Percentiles rank a stretch among this genome's conserved stretches.
Conservation (phyloP, 2,888 invertebrate species). For the Sarcophaga subvicina region DNA sequence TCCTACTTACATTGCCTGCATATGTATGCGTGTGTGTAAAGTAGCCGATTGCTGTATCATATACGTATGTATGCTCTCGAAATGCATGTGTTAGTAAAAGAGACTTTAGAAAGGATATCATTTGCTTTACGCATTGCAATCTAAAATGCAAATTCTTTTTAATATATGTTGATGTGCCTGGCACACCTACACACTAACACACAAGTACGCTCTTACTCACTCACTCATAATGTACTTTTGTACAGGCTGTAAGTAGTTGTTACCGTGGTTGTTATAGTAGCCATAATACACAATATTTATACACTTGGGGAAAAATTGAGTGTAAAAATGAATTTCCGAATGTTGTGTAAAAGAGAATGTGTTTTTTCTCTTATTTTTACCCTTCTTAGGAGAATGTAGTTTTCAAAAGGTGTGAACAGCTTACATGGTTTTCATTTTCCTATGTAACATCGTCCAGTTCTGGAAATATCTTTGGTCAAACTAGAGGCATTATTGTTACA, state of each 20-base stretch:
- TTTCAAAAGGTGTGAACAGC: too few species aligned
- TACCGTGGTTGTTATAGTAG: conserved; percentile 2
- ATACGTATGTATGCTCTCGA: background rate
- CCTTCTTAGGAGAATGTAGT: too few species aligned
- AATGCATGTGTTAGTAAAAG: background rate
- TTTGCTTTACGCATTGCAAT: conserved; percentile 66
- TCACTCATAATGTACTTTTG: conserved; percentile 16
- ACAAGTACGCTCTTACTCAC: background rate
- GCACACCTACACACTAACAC: background rate
- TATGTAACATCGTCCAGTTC: too few species aligned
- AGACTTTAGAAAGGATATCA: conserved; percentile 52
- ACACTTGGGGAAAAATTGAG: background rate
- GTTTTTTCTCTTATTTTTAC: too few species aligned
- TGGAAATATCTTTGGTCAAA: too few species aligned
- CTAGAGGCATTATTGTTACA: too few species aligned
- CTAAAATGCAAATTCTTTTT: conserved; percentile 63
- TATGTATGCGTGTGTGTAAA: background rate
- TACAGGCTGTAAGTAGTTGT: conserved; percentile 34
- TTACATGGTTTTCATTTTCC: too few species aligned
- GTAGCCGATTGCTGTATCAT: background rate
- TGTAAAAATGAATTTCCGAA: too few species aligned
- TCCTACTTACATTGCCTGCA: background rate
- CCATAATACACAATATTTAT: conserved; percentile 12
- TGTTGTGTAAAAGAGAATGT: too few species aligned
- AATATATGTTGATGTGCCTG: conserved; percentile 38